Evolutionary conservation across 2,797 vertebrate genomes (phyloP).

Genomic region (Cyclopterus lumpus): DNA sequence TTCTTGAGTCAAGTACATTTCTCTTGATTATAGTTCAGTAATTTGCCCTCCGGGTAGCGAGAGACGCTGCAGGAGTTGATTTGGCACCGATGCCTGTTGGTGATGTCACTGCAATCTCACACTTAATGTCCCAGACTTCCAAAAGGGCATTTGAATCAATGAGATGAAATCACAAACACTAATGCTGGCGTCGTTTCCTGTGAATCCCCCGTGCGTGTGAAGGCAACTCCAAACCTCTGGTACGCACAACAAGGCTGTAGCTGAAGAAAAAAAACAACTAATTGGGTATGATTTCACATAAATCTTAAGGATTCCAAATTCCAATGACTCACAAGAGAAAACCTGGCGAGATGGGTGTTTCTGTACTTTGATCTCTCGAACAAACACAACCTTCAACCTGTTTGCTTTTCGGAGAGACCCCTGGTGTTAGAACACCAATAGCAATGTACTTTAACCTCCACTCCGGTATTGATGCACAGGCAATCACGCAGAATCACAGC

Average conservation of each 20-base stretch:
- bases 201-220: not conserved
- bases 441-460: slow-evolving; percentile 37
- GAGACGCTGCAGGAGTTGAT: not conserved
- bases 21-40: not conserved
- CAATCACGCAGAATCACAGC: slow-evolving; percentile 10
- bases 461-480: not conserved
- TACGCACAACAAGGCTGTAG: not conserved
- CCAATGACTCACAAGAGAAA: not conserved
- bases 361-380: slow-evolving; percentile 39
- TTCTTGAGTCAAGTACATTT: no score
- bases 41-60: not conserved
- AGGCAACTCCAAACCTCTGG: not conserved
- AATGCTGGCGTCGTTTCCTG: not conserved
- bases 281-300: not conserved
- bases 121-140: not conserved
- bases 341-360: not conserved
- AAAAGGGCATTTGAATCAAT: not conserved
- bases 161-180: not conserved
- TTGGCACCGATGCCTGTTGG: not conserved
- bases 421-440: slow-evolving; percentile 16
- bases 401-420: slow-evolving; percentile 27
- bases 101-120: not conserved
- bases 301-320: not conserved
- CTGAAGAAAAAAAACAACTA: not conserved
- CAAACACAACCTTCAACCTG: slow-evolving; percentile 53